phyloP scores from a whole-genome alignment of 2,888 invertebrate species.

The Frankliniella intonsa region DNA sequence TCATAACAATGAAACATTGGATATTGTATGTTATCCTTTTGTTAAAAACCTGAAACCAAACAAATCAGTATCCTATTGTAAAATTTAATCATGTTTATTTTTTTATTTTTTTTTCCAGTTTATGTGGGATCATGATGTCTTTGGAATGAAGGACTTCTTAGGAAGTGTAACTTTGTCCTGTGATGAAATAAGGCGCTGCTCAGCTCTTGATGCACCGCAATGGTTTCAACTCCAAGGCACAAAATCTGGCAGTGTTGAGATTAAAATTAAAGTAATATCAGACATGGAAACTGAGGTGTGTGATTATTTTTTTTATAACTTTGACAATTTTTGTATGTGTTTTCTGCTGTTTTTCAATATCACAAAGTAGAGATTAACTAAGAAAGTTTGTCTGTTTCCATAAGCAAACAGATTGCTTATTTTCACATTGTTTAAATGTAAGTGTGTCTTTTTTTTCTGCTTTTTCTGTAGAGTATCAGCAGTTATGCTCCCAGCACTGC shows the following conservation, averaged over 20 bases:
- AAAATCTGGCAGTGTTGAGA: slow-evolving; percentile 49
- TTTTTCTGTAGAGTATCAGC: slow-evolving; percentile 41
- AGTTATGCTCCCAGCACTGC: slow-evolving; percentile 43
- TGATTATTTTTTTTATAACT: slow-evolving; percentile 38
- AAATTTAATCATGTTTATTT: neutral
- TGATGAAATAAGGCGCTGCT: slow-evolving; percentile 49
- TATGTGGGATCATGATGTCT: slow-evolving; percentile 53
- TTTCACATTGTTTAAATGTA: slow-evolving; percentile 32
- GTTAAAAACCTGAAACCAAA: neutral
- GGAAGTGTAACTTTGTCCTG: slow-evolving; percentile 49
- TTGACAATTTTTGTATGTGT: no score
- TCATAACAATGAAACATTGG: slow-evolving; percentile 46
- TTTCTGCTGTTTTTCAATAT: no score
- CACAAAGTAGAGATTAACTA: no score
- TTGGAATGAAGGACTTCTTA: slow-evolving; percentile 52
- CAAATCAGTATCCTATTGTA: no score
- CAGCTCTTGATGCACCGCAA: slow-evolving; percentile 46
- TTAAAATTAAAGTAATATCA: slow-evolving; percentile 47
- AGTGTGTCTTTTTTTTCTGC: no score
- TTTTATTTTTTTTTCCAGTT: slow-evolving; percentile 42
- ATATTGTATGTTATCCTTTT: slow-evolving; percentile 46
- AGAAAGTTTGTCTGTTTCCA: no score
- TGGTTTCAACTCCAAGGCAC: slow-evolving; percentile 50
- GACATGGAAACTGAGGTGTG: slow-evolving; percentile 40
- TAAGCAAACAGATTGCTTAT: no score